These are phyloP conservation scores for Hemichromis elongatus DNA, from an alignment of 2,113 vertebrate species.

Conservation along the genomic window DNA sequence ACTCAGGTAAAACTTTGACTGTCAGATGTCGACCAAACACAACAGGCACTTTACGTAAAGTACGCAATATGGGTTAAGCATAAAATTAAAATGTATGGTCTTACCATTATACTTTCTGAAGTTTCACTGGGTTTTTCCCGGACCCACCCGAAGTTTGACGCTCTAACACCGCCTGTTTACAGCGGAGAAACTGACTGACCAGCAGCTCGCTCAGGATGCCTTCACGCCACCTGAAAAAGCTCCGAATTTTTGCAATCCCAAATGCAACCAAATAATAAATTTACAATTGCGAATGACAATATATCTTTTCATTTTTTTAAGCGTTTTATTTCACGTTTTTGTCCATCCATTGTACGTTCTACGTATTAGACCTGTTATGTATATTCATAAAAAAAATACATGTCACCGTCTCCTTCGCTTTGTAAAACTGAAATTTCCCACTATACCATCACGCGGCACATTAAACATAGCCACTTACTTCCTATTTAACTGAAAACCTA, in stretches of 20 bases:
- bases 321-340: not conserved
- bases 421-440: not conserved
- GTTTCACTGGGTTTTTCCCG: not conserved
- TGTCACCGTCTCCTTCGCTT: not conserved
- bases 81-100: not conserved
- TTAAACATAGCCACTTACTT: not conserved
- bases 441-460: not conserved
- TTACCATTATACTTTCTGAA: not conserved
- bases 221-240: not conserved
- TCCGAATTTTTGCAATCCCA: not conserved
- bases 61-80: not conserved
- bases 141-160: not conserved
- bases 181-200: not conserved
- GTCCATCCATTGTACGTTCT: accelerated
- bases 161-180: constrained; percentile 22
- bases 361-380: not conserved
- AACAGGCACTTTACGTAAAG: not conserved
- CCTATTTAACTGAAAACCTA: not conserved
- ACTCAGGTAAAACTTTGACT: constrained; percentile 8
- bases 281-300: not conserved
- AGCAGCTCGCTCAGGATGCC: not conserved
- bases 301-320: not conserved
- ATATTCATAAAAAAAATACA: not conserved
- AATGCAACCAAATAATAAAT: not conserved
- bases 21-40: not conserved